Evolutionary conservation across 1,140 invertebrate species (phyloP), one percentile per base, ranked within the genome.

Genomic region (Atta colombica): DNA sequence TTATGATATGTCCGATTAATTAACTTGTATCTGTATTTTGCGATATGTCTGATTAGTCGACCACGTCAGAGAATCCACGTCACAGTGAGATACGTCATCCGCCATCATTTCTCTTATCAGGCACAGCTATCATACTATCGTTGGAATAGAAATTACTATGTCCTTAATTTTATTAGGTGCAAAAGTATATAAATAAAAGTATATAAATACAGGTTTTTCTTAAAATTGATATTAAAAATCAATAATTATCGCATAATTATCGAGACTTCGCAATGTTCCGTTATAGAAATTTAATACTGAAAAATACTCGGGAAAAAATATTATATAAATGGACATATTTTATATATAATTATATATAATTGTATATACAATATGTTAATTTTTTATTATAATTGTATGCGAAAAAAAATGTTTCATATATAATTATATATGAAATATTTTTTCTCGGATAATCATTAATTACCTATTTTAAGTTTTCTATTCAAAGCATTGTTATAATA

Each of bases 101-200:
- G 77, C 66, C 28, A 80, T 63, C 78, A 81, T 81, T 81, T 81
- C 78, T 81, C 78, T 71, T 81, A 71, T 81, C 78, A 81, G 51
- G 66, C 77, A 31, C 31, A 58, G 65, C 53, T 81, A 81, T 81
- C 71, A 81, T 81, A 71, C 21, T 71, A 81, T 81, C 53, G 78
- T 55, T 45, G 21, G 21, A 35, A 71, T 81, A 60, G 21, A 45
- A 21, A 58, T 58, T 65, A 71, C 12, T 45, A 71, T 51, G 58
- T 71, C 51, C 78, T 71, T 71, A 81, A 81, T 81, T 81, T 71
- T 58, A 16, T 10, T 65, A 81, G 35, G 35, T 71, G 66, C 21
- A 58, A 55, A 55, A 49, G 18, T 63, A 51, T 14, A 31, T 28
- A 31, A 3, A 28, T 49, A 49, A 55, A 55, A 49, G 18, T 63